These are phyloP conservation scores for Drosophila dives DNA, from an alignment of 2,888 invertebrate genomes.

Conservation along the genomic window DNA sequence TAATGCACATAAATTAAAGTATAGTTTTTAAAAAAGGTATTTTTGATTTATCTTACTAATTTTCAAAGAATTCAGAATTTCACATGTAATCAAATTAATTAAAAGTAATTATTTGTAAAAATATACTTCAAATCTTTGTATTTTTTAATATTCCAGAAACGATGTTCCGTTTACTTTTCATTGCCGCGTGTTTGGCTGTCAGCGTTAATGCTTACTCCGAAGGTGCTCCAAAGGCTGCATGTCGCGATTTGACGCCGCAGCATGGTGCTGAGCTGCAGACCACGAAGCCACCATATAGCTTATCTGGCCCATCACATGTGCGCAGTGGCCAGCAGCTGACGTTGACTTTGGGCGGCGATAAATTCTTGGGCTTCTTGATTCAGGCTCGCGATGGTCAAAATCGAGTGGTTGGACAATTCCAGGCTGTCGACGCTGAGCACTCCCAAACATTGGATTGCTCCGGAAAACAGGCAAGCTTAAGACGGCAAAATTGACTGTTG, in stretches of 20 bases:
- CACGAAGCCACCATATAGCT: constrained; percentile 87
- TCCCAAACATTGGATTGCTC: constrained; percentile 84
- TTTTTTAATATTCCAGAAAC: constrained; percentile 25
- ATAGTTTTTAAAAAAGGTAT: neutral
- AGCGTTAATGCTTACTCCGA: constrained; percentile 85
- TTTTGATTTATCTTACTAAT: neutral
- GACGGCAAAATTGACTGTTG: neutral
- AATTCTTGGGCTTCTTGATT: constrained; percentile 89
- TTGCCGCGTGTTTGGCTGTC: constrained; percentile 72
- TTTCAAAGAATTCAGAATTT: too few relatives aligned
- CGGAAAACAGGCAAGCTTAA: constrained; percentile 66
- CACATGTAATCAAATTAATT: neutral
- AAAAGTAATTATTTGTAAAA: neutral
- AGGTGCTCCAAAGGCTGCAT: constrained; percentile 88
- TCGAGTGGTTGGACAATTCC: constrained; percentile 88
- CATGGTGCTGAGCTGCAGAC: constrained; percentile 88
- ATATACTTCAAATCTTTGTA: neutral
- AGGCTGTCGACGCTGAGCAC: constrained; percentile 84
- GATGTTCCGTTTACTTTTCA: constrained; percentile 78
- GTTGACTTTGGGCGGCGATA: constrained; percentile 85
- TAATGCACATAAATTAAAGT: neutral
- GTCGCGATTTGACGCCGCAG: constrained; percentile 89
- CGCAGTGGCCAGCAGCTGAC: constrained; percentile 84
- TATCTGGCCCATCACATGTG: constrained; percentile 85
- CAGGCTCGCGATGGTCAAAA: constrained; percentile 87